Evolutionary conservation across 2,797 vertebrate genomes (phyloP).

Genomic region (Dromococcyx pavoninus): DNA sequence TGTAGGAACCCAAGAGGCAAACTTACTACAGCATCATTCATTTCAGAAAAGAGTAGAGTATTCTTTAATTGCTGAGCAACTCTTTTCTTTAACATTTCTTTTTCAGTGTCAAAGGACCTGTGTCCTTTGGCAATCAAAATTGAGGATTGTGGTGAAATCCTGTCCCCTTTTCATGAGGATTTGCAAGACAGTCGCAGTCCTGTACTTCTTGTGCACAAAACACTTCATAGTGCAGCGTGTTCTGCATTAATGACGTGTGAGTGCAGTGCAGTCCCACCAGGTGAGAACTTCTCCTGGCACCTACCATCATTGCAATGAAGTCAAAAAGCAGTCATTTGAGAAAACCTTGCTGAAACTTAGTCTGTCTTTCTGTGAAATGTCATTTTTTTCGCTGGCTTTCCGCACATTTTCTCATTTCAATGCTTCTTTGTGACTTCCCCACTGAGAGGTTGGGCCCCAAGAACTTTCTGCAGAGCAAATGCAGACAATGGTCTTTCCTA

Average conservation of each 20-base stretch:
- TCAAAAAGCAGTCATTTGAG: not conserved
- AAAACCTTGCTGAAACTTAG: not conserved
- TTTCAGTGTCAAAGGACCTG: not conserved
- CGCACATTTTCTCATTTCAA: not conserved
- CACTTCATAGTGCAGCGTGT: rapidly evolving
- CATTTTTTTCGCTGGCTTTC: not conserved
- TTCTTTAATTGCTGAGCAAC: not conserved
- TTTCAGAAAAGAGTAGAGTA: not conserved
- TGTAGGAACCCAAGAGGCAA: not conserved
- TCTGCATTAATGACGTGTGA: not conserved
- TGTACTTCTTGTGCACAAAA: not conserved
- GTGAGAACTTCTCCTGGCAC: not conserved
- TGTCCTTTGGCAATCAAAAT: not conserved
- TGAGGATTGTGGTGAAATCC: not conserved
- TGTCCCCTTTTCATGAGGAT: not conserved
- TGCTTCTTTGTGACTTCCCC: not conserved
- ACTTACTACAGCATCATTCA: not conserved
- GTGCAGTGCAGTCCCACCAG: not conserved
- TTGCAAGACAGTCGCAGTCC: not conserved
- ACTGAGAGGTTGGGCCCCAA: not conserved
- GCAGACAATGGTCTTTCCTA: not conserved
- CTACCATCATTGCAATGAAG: not conserved
- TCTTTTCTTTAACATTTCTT: not conserved
- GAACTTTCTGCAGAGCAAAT: not conserved
- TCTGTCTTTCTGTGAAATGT: not conserved